Conservation (phyloP, 2,888 invertebrate genomes). For the Callimorpha dominula region DNA sequence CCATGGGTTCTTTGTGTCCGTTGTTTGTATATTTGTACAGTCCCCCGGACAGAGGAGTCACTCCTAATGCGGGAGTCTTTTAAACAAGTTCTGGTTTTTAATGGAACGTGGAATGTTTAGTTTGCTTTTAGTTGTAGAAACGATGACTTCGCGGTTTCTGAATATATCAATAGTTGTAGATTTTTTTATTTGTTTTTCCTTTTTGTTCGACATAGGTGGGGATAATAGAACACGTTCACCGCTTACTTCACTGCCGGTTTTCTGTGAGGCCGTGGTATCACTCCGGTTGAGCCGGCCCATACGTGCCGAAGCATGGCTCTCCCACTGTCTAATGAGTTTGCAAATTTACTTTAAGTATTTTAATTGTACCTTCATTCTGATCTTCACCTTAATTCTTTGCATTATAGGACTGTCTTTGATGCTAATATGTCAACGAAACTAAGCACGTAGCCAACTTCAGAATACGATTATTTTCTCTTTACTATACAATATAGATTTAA, state of each 20-base stretch:
- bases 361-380: neutral
- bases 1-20: no score
- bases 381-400: neutral
- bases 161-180: neutral
- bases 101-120: neutral
- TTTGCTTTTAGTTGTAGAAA: conserved; percentile 29
- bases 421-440: neutral
- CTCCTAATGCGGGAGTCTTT: no score
- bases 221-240: no score
- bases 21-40: no score
- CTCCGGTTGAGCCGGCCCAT: no score
- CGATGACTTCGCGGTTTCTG: conserved; percentile 28
- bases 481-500: neutral
- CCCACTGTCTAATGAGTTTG: neutral
- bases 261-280: no score
- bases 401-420: neutral
- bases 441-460: neutral
- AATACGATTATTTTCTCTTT: neutral
- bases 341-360: neutral
- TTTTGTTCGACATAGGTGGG: no score
- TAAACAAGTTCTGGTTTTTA: neutral
- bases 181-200: no score
- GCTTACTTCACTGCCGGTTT: no score
- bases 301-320: no score
- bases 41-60: no score